Evolutionary conservation across 2,888 invertebrate species (phyloP), one percentile per base, ranked within the genome.

Genomic region (Orchesellides sinensis): DNA sequence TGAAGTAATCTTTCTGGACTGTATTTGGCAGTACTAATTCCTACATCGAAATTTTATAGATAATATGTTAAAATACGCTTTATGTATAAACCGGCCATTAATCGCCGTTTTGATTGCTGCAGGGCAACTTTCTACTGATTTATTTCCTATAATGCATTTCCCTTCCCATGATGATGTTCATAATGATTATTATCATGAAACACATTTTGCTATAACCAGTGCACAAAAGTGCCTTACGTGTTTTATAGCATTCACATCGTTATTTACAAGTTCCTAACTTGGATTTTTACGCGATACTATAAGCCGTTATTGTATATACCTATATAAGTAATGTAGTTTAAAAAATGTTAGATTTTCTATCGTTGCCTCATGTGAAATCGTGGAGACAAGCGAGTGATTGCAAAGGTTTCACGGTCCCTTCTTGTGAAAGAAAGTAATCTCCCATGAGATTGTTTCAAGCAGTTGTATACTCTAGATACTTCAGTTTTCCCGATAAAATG

Each of bases 361-460:
- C 40, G 14, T 10, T 59, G n/a, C 10, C 29, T 32, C 10, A 32
- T 59, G n/a, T 25, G 17, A 29, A 29, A 29, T 25, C 32, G 59
- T 8, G 17, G 29, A 59, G n/a, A 25, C 23, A n/a, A n/a, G 59
- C 29, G 6, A 59, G 8, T 49, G 54, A 23, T 5, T 54, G 21
- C 17, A 6, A 40, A 40, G 40, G 40, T 23, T 4, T 54, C 8
- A 25, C 23, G 27, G 27, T 1, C 29, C 27, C 32, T 25, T n/a
- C 59, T 21, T 27, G 19, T 59, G 59, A 27, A 59, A 29, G 29
- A 56, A 19, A 29, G 59, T 32, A 59, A 59, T 59, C 59, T 59
- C 29, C 59, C 17, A 25, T 59, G 59, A 59, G 59, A 59, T 59
- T 59, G 59, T 59, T 59, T 59, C 59, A 59, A 59, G 59, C 32